Evolutionary conservation across 1,140 invertebrate species (phyloP).

Genomic region (Drosophila subpulchrella): DNA sequence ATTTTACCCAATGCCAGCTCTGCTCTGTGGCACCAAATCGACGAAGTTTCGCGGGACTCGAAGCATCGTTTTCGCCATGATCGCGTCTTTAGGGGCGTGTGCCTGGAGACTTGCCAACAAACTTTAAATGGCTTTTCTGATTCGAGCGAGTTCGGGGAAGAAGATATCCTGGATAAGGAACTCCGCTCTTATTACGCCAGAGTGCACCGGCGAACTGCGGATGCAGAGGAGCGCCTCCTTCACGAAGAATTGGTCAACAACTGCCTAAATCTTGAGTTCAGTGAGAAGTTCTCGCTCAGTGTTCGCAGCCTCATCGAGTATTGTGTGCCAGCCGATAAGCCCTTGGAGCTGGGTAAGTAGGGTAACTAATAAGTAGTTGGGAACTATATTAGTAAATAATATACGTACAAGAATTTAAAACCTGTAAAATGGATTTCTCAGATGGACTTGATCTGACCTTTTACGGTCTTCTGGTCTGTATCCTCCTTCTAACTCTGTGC

Average conservation of each 20-base stretch:
- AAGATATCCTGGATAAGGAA: constrained; percentile 46
- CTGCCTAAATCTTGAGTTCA: constrained; percentile 71
- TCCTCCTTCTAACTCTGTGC: constrained; percentile 44
- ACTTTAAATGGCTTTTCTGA: constrained; percentile 11
- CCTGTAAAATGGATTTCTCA: background rate
- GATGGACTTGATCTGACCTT: constrained; percentile 50
- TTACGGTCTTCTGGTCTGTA: constrained; percentile 31
- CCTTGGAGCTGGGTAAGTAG: constrained; percentile 44
- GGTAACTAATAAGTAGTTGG: background rate
- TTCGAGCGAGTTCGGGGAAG: constrained; percentile 21
- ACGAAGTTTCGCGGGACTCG: constrained; percentile 77
- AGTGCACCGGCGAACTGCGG: constrained; percentile 50
- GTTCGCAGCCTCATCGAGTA: constrained; percentile 69
- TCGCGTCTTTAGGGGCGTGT: constrained; percentile 85
- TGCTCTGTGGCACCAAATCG: constrained; percentile 84
- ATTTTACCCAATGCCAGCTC: constrained; percentile 74
- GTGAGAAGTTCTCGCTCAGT: constrained; percentile 42
- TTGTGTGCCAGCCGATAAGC: constrained; percentile 56
- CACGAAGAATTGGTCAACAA: constrained; percentile 61
- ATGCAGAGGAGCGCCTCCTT: constrained; percentile 48
- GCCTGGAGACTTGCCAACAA: constrained; percentile 78
- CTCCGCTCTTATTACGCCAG: constrained; percentile 52
- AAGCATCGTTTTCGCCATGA: constrained; percentile 86
- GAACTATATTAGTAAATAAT: background rate
- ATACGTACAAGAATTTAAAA: background rate